phyloP scores from a whole-genome alignment of 2,113 vertebrate genomes.

The Oryzias melastigma region DNA sequence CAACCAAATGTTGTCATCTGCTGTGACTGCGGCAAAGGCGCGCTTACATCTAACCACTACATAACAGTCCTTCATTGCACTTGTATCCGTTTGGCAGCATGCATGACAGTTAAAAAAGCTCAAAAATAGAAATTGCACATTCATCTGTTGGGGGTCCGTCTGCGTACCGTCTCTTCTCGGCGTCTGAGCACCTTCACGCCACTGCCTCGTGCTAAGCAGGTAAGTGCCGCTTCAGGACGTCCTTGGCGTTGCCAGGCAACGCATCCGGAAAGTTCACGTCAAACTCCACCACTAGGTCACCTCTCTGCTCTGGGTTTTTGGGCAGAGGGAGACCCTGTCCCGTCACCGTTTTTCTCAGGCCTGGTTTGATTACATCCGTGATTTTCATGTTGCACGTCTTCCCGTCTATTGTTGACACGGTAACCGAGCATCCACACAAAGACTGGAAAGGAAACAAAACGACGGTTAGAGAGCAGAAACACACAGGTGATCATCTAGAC shows the following conservation, averaged over 20 bases:
- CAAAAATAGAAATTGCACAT: slow-evolving; percentile 79
- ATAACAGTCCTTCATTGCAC: slow-evolving; percentile 48
- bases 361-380: slow-evolving; percentile 95
- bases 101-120: slow-evolving; percentile 66
- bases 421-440: slow-evolving; percentile 94
- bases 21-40: slow-evolving; percentile 27
- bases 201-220: slow-evolving; percentile 78
- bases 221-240: slow-evolving; percentile 94
- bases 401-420: slow-evolving; percentile 94
- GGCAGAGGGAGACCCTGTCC: slow-evolving; percentile 95
- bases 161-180: slow-evolving; percentile 33
- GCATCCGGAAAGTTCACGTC: slow-evolving; percentile 93
- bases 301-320: slow-evolving; percentile 93
- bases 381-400: slow-evolving; percentile 94
- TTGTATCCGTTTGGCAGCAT: slow-evolving; percentile 66
- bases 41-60: slow-evolving; percentile 41
- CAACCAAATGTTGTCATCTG: slow-evolving; percentile 31
- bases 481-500: slow-evolving; percentile 5
- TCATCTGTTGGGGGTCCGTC: slow-evolving; percentile 51
- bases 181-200: slow-evolving; percentile 17
- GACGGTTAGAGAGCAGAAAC: slow-evolving; percentile 17
- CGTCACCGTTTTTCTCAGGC: slow-evolving; percentile 92
- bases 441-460: slow-evolving; percentile 78
- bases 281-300: slow-evolving; percentile 97
- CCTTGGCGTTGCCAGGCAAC: slow-evolving; percentile 91